Base-by-base conservation (phyloP, 1,140 invertebrate species). In the Muscidifurax raptorellus region DNA sequence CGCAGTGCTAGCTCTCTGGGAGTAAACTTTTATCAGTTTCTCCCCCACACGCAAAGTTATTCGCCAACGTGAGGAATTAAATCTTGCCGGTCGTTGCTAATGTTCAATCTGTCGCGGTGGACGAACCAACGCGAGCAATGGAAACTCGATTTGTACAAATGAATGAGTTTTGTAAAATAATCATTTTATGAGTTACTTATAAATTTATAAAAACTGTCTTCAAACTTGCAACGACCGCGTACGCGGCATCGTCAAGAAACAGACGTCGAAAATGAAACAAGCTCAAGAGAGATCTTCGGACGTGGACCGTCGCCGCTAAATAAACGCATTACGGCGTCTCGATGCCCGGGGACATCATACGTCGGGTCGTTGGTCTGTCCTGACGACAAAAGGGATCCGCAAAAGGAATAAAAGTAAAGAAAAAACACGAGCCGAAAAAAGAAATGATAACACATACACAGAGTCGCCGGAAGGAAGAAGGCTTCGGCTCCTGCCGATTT, bases 21-120 rank as follows among this genome's bases (percentile, higher is more conserved):
- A 78, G 77, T 84, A 2, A 22, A 80, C 32, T 84, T 84, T 84
- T 79, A 80, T 80, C 77, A 74, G 40, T 13, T 47, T 74, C 5
- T n/a, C n/a, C n/a, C n/a, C 52, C 22, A n/a, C n/a, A 28, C 22
- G 40, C 27, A 9, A 81, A 82, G n/a, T 66, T 82, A 64, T 75
- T 82, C 59, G 52, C 44, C 27, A 25, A 0, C 28, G 10, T 27
- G 22, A 28, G 28, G 59, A 59, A 59, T 30, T 52, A 28, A 59
- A 25, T 47, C 80, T 72, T 30, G 44, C 22, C 40, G 59, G 13
- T 59, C 44, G n/a, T 74, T 3, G 32, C 18, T 30, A 59, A 36
- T 74, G 71, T 59, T 44, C 22, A 13, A 59, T 79, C 52, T 59
- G 52, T 59, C 52, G 22, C 9, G 52, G 18, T 59, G 0, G 18